Evolutionary conservation across 2,113 vertebrate species (phyloP), one percentile per base, ranked within the genome.

Genomic region (Nannobrachium achirus): DNA sequence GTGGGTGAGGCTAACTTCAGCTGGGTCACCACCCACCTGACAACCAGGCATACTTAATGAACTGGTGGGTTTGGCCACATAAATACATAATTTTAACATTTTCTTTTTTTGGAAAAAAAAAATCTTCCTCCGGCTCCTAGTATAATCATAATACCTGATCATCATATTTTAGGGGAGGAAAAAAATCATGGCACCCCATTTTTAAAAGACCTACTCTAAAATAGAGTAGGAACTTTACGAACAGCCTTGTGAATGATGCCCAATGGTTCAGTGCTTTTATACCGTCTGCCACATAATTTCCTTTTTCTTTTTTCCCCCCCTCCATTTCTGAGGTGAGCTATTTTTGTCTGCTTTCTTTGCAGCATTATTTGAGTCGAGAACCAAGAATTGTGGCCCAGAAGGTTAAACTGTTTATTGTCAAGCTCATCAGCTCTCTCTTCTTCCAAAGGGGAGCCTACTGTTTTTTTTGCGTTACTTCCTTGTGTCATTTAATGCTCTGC

Each of bases 201-300:
- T n/a, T n/a, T n/a, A n/a, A n/a, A n/a, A n/a, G n/a, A n/a, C n/a
- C 25, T 33, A 33, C 25, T 4, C 25, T 33, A 33, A 1, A 33
- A 33, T 33, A 33, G 3, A 33, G 25, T 33, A 33, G 25, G 25
- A 33, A 33, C 25, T 33, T 33, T 33, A 33, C n/a, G n/a, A n/a
- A n/a, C n/a, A n/a, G n/a, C n/a, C n/a, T n/a, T 33, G 25, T 33
- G 25, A 33, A 33, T 33, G 25, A 33, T 50, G 19, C 65, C 10
- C 60, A 45, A 62, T 73, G 62, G 53, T 39, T 58, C 70, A 73
- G 56, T 66, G 74, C 63, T 75, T 70, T 70, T 52, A 56, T 19
- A 38, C 62, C 44, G 42, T 39, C 38, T 13, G 48, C 57, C 64
- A 11, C 56, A 63, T 68, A 20, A 38, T 70, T 50, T 55, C 10